Conservation (phyloP, 2,113 vertebrate genomes). For the Syngnathus scovelli region DNA sequence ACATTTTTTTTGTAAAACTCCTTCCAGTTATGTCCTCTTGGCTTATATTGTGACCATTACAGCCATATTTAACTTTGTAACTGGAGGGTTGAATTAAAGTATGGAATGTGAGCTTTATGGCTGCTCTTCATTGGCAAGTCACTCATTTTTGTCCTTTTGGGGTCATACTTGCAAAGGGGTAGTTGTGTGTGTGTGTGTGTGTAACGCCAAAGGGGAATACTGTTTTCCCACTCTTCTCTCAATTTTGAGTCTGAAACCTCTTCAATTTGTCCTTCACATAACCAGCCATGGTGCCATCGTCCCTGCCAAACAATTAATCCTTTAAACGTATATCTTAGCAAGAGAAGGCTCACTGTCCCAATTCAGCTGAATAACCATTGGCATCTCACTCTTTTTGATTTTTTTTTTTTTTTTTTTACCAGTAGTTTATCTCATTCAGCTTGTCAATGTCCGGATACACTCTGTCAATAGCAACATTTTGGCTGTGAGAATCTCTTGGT, state of each 20-base stretch:
- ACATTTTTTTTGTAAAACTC: neutral
- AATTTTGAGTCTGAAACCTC: conserved; percentile 18
- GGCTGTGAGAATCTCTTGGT: neutral
- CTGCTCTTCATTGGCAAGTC: conserved; percentile 7
- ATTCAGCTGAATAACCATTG: conserved; percentile 19
- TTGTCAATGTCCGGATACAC: neutral
- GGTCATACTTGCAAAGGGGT: conserved; percentile 17
- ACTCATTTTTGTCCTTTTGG: conserved; percentile 45
- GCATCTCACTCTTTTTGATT: neutral
- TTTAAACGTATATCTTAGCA: neutral
- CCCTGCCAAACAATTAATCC: conserved; percentile 3
- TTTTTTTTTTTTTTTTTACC: neutral
- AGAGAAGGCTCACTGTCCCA: conserved; percentile 10
- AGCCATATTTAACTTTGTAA: conserved; percentile 17
- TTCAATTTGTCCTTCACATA: conserved; percentile 36
- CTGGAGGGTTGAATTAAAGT: conserved; percentile 20
- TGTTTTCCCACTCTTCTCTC: conserved; percentile 2
- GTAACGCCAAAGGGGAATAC: conserved; percentile 11
- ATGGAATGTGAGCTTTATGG: conserved; percentile 27
- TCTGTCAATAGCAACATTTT: neutral
- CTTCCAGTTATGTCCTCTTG: neutral
- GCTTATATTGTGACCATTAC: conserved; percentile 11
- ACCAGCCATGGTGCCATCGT: conserved; percentile 7
- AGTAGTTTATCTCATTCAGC: neutral
- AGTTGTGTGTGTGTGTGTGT: neutral